phyloP scores from a whole-genome alignment of 2,797 vertebrate genomes.

The Remorina albescens region DNA sequence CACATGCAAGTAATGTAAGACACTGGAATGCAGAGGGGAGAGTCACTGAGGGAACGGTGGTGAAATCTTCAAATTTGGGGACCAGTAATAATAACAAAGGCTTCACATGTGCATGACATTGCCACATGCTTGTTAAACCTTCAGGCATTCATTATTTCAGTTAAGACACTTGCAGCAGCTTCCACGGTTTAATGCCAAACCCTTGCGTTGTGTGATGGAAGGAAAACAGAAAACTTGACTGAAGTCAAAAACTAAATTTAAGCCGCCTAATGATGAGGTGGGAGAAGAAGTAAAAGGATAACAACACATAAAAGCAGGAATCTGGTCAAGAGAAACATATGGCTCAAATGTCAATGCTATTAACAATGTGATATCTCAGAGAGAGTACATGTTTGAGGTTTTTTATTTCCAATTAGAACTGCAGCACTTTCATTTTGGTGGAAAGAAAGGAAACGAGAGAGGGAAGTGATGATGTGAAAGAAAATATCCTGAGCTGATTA shows the following conservation, averaged over 20 bases:
- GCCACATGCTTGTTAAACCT: conserved; percentile 9
- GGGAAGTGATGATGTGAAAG: conserved; percentile 6
- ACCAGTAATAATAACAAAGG: conserved; percentile 53
- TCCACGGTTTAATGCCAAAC: neutral
- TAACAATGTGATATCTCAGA: no score
- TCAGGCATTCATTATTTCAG: neutral
- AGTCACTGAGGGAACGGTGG: conserved; percentile 16
- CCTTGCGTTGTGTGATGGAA: no score
- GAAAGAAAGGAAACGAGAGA: conserved; percentile 22
- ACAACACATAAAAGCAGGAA: no score
- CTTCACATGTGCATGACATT: neutral
- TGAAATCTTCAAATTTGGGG: conserved; percentile 40
- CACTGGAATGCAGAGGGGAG: conserved; percentile 51
- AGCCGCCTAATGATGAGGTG: conserved; percentile 26
- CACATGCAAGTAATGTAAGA: conserved; percentile 49
- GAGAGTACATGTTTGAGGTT: neutral
- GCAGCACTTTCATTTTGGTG: conserved; percentile 11
- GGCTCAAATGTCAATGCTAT: conserved; percentile 9
- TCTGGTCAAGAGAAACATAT: no score
- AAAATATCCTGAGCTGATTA: neutral
- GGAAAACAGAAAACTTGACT: neutral
- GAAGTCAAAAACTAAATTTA: neutral
- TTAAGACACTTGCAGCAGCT: neutral
- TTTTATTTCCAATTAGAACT: neutral
- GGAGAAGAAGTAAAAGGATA: conserved; percentile 20